phyloP scores from a whole-genome alignment of 2,797 vertebrate genomes.

The Schizopygopsis malacanthus region DNA sequence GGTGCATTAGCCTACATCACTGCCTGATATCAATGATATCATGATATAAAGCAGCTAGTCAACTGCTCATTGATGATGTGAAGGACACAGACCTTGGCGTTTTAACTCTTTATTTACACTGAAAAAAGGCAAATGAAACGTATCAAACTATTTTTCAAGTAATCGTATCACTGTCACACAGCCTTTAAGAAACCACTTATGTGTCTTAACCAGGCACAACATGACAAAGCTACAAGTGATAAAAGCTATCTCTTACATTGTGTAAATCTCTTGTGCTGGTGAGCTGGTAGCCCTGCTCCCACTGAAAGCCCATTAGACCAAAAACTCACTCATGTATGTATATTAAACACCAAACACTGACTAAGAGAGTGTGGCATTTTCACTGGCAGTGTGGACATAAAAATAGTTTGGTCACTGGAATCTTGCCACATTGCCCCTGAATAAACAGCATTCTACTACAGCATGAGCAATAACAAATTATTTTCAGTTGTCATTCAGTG shows the following conservation, averaged over 20 bases:
- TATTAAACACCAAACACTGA: background rate
- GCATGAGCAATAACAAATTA: constrained; percentile 2
- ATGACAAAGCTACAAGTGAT: background rate
- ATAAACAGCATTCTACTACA: background rate
- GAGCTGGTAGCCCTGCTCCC: background rate
- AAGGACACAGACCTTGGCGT: background rate
- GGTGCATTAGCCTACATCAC: background rate
- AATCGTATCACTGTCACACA: background rate
- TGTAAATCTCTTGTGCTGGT: too few relatives aligned
- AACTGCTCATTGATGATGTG: too few relatives aligned
- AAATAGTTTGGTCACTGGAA: background rate
- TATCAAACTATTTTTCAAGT: background rate
- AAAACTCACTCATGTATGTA: background rate
- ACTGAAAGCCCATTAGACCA: background rate
- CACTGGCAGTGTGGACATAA: background rate
- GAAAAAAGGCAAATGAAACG: background rate
- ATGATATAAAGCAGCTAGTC: too few relatives aligned
- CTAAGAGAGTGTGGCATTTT: background rate
- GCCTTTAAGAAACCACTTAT: background rate
- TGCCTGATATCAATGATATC: background rate
- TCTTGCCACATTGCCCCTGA: background rate
- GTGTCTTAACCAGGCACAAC: background rate
- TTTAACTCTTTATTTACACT: background rate
- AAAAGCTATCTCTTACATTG: background rate
- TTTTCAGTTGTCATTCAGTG: constrained; percentile 32